phyloP scores from a whole-genome alignment of 2,797 vertebrate species.

The Poeciliopsis gracilis region DNA sequence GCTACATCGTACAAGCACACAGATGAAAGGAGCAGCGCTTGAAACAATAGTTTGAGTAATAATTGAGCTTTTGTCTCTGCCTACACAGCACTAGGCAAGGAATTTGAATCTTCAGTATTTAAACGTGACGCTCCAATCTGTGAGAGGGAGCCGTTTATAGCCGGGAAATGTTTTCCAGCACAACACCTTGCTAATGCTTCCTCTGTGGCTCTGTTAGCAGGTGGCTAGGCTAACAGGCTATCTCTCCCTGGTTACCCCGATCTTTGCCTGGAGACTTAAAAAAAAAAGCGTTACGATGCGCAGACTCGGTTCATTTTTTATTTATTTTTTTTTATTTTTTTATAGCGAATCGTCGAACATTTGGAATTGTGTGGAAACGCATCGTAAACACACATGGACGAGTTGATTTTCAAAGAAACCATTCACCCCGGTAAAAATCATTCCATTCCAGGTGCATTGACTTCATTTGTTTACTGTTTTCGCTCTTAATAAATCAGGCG shows the following conservation, averaged over 20 bases:
- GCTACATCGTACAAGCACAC: neutral
- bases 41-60: neutral
- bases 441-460: neutral
- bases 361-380: slow-evolving; percentile 23
- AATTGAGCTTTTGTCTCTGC: too few relatives aligned
- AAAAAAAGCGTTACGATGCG: slow-evolving; percentile 45
- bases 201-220: slow-evolving; percentile 31
- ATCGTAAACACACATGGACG: neutral
- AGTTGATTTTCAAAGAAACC: neutral
- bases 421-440: neutral
- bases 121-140: neutral
- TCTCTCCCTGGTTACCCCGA: slow-evolving; percentile 38
- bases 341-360: slow-evolving; percentile 37
- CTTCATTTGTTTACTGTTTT: neutral
- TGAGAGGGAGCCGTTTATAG: neutral
- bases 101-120: neutral
- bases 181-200: slow-evolving; percentile 6
- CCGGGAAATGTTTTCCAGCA: neutral
- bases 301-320: slow-evolving; percentile 44
- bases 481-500: neutral
- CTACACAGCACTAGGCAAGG: too few relatives aligned
- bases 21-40: neutral
- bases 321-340: slow-evolving; percentile 7
- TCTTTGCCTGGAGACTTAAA: slow-evolving; percentile 42
- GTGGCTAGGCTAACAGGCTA: slow-evolving; percentile 53